Evolutionary conservation across 2,888 invertebrate genomes (phyloP), one percentile per base, ranked within the genome.

Genomic region (Apamea crenata): DNA sequence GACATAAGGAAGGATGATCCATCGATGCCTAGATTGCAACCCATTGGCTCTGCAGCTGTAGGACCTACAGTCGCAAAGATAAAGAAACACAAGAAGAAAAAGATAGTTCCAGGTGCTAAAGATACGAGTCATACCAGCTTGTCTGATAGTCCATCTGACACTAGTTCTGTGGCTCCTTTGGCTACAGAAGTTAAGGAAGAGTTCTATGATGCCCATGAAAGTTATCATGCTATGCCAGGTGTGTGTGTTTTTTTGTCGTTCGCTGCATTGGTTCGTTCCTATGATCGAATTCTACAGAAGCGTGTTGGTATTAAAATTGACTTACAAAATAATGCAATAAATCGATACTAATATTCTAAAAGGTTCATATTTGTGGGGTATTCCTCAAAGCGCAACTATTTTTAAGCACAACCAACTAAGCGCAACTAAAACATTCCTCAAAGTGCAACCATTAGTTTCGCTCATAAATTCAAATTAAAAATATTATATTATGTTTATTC

Each of bases 141-240:
- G 4, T 91, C 92, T 0, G 93, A 90, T 32, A 93, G 90, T 56
- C 70, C 86, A 0, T 93, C 94, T 0, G 93, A 91, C 5, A 81
- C 81, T 0, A 89, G 84, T 59, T 90, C 91, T 6, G 74, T 90
- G 7, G 82, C 87, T 0, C 87, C 92, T 0, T 70, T 66, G 1
- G 70, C 88, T 47, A 87, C 90, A 7, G 77, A 87, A 0, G 80
- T 82, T 4, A 93, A 91, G 66, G 96, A 96, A 75, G 91, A 95
- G 80, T 96, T 94, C 77, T 95, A 93, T 83, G 95, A 96, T 82
- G 96, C 96, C 0, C 93, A 90, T 79, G 95, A 93, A 68, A 96
- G 95, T 85, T 94, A 92, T 75, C 93, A 95, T 77, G 91, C 87
- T n/a, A 78, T 95, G 32, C 77, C 93, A 87, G 94, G 95, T 95